phyloP scores from a whole-genome alignment of 2,797 vertebrate species.

The Lemur catta region DNA sequence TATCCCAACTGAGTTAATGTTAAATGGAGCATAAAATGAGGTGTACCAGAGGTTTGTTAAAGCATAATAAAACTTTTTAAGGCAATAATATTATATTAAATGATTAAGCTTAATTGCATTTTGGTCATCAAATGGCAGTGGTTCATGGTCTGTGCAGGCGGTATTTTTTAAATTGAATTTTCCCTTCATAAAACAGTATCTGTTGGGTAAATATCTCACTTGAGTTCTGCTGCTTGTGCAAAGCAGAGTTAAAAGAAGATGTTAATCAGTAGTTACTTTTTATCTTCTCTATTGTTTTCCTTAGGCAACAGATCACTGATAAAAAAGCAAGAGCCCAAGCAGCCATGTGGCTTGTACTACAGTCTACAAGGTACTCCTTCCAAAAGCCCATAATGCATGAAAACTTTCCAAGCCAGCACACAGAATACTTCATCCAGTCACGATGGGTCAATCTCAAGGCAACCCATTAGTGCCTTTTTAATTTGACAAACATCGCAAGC shows the following conservation, averaged over 20 bases:
- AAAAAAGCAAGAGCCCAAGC: neutral
- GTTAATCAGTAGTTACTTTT: constrained; percentile 10
- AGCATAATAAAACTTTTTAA: constrained; percentile 28
- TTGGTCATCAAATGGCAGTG: neutral
- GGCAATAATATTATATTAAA: constrained; percentile 24
- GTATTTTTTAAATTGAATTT: constrained; percentile 29
- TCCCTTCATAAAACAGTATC: neutral
- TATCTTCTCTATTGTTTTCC: neutral
- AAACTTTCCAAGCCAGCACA: neutral
- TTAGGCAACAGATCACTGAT: neutral
- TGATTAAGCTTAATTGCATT: neutral
- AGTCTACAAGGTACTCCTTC: neutral
- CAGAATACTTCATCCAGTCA: neutral
- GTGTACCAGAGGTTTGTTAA: neutral
- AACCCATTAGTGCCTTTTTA: neutral
- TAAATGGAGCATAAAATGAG: constrained; percentile 53
- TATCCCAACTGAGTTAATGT: neutral
- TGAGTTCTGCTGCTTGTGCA: constrained; percentile 13
- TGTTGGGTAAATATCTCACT: neutral
- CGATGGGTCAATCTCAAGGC: neutral
- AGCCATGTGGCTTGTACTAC: neutral
- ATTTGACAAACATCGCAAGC: neutral
- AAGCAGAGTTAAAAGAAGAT: neutral
- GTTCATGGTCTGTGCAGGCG: neutral
- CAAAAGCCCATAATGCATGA: neutral